These are phyloP conservation scores for Odontocolon sp. DNA, from an alignment of 2,888 invertebrate genomes.

Conservation along the genomic window DNA sequence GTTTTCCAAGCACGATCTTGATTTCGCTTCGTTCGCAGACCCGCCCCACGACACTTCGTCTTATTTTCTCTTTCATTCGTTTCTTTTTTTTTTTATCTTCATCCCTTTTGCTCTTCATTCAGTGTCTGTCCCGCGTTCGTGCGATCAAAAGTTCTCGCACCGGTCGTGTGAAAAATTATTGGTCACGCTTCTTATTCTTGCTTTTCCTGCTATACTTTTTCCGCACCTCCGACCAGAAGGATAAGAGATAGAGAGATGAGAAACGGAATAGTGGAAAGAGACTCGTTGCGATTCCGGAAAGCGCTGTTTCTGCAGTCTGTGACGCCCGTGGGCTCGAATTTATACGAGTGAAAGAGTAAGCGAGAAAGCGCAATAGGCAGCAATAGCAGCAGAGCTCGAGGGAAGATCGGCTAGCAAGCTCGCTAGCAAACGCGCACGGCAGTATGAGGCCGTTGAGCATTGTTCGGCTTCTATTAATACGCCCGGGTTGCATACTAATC, in stretches of 20 bases:
- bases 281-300: slow-evolving; percentile 56
- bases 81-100: background rate
- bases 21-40: slow-evolving; percentile 57
- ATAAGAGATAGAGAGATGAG: slow-evolving; percentile 16
- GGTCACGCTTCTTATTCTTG: slow-evolving; percentile 45
- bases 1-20: slow-evolving; percentile 62
- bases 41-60: slow-evolving; percentile 48
- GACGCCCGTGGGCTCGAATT: slow-evolving; percentile 47
- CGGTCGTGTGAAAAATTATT: slow-evolving; percentile 52
- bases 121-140: slow-evolving; percentile 26
- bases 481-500: slow-evolving; percentile 78
- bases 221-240: slow-evolving; percentile 2
- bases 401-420: slow-evolving; percentile 50
- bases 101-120: slow-evolving; percentile 35
- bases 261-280: slow-evolving; percentile 23
- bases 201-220: slow-evolving; percentile 16
- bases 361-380: slow-evolving; percentile 38
- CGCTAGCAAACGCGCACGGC: slow-evolving; percentile 60
- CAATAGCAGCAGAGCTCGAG: slow-evolving; percentile 42
- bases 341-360: slow-evolving; percentile 42
- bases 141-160: slow-evolving; percentile 40
- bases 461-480: slow-evolving; percentile 79
- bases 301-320: slow-evolving; percentile 57
- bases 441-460: slow-evolving; percentile 76
- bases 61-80: background rate